These are phyloP conservation scores for Molossus molossus DNA, from an alignment of 2,797 vertebrate species.

Conservation along the genomic window DNA sequence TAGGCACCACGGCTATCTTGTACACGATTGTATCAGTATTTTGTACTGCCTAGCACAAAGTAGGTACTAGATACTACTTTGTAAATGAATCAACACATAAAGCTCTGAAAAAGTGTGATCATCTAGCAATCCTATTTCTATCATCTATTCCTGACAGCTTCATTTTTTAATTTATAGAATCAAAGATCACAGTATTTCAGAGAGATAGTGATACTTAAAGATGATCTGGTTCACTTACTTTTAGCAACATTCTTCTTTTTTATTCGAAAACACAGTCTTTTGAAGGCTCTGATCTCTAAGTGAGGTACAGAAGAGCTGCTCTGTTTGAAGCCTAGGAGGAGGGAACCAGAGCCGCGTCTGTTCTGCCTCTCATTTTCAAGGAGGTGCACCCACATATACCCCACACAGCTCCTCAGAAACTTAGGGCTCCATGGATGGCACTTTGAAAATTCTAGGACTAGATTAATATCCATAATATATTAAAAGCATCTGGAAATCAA, in stretches of 20 bases:
- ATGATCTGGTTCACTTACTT: not conserved
- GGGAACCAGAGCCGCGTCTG: not conserved
- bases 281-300: not conserved
- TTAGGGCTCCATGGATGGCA: not conserved
- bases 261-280: not conserved
- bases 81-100: not conserved
- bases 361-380: not conserved
- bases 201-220: not conserved
- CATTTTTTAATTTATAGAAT: not conserved
- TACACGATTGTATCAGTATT: not conserved
- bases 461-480: not conserved
- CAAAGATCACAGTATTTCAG: not conserved
- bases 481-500: constrained; percentile 22
- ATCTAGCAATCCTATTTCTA: not conserved
- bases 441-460: not conserved
- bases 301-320: not conserved
- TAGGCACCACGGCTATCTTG: not conserved
- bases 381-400: not conserved
- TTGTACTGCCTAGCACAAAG: not conserved
- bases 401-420: not conserved
- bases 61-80: not conserved
- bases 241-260: not conserved
- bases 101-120: not conserved
- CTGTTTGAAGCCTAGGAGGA: not conserved
- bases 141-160: not conserved